Percentiles rank a stretch among this genome's conserved stretches.
These are phyloP conservation scores for Amblyraja radiata DNA, from an alignment of 2,797 vertebrate species.

Conservation along the genomic window DNA sequence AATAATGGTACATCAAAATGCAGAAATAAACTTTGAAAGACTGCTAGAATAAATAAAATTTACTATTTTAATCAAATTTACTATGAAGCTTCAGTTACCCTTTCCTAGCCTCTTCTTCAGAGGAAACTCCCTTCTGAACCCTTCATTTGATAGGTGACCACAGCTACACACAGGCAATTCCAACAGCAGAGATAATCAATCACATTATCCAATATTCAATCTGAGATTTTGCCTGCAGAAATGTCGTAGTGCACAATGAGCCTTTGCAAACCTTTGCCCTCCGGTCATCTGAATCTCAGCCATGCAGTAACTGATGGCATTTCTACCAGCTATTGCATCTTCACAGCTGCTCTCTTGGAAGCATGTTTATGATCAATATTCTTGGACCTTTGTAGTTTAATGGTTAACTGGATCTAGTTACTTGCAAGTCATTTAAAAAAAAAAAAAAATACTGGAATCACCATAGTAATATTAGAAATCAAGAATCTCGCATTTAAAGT, in stretches of 20 bases:
- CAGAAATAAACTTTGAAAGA: constrained; percentile 81
- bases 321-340: background rate
- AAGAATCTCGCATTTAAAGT: constrained; percentile 13
- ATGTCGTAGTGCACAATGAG: constrained; percentile 64
- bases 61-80: constrained; percentile 49
- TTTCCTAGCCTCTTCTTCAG: constrained; percentile 61
- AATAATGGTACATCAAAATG: constrained; percentile 72
- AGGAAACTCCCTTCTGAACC: constrained; percentile 48
- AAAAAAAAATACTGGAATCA: background rate
- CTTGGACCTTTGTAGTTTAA: background rate
- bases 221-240: constrained; percentile 56
- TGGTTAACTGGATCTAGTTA: constrained; percentile 1
- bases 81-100: constrained; percentile 61
- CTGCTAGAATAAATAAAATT: constrained; percentile 77
- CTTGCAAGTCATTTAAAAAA: background rate
- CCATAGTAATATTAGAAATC: background rate
- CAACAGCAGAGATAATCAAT: background rate
- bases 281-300: constrained; percentile 1
- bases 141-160: constrained; percentile 61
- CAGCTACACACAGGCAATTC: constrained; percentile 53
- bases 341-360: constrained; percentile 16
- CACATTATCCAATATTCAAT: constrained; percentile 69
- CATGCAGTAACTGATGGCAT: constrained; percentile 13
- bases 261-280: constrained; percentile 20
- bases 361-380: background rate